Evolutionary conservation across 2,797 vertebrate species (phyloP).

Genomic region (Tarsius wallacei): DNA sequence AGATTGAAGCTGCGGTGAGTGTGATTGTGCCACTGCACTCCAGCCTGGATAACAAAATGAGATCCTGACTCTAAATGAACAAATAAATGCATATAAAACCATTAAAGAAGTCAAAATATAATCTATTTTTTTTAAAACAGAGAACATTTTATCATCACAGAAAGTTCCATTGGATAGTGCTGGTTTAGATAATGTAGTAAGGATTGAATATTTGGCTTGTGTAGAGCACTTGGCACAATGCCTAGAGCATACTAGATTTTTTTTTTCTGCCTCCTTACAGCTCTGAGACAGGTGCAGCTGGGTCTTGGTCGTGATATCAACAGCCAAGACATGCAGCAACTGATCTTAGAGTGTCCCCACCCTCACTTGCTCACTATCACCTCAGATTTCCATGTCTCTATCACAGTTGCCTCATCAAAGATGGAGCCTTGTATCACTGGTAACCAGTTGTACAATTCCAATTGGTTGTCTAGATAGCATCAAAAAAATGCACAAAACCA

Average conservation of each 20-base stretch:
- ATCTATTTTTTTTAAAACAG: no score
- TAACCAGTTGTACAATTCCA: not conserved
- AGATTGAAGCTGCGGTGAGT: no score
- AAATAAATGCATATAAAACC: no score
- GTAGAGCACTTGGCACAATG: not conserved
- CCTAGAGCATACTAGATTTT: not conserved
- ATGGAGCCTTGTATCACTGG: not conserved
- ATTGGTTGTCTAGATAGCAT: not conserved
- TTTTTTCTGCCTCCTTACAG: not conserved
- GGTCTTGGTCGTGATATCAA: not conserved
- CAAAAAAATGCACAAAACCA: constrained; percentile 1
- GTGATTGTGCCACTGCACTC: no score
- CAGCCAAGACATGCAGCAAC: not conserved
- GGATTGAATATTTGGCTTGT: not conserved
- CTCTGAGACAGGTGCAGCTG: not conserved
- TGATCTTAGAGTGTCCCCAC: not conserved
- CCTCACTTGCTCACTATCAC: not conserved
- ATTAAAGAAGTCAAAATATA: no score
- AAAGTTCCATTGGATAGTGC: not conserved
- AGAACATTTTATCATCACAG: not conserved
- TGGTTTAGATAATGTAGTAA: not conserved
- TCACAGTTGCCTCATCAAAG: not conserved
- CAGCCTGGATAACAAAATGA: no score
- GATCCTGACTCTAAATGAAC: no score
- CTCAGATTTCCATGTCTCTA: not conserved